Percentiles rank a stretch among this genome's conserved stretches.
Conservation (phyloP, 1,140 invertebrate genomes). For the Andrena cerasifolii region DNA sequence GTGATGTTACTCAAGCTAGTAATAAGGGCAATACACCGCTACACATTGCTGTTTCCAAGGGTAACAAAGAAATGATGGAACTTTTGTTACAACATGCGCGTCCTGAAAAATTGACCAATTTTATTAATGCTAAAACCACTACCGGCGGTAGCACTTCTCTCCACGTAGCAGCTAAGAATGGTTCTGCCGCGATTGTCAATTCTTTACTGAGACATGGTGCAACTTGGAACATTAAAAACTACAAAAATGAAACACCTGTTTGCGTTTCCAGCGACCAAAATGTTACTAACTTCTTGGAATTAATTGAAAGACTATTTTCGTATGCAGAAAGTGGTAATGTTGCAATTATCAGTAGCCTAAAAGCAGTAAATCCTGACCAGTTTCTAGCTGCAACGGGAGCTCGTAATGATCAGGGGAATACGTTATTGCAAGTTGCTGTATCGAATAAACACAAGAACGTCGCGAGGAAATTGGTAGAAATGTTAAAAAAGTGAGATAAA, state of each 20-base stretch:
- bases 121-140: constrained; percentile 38
- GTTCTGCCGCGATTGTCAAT: constrained; percentile 54
- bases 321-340: constrained; percentile 11
- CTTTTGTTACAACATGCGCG: constrained; percentile 24
- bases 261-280: constrained; percentile 10
- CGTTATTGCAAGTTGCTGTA: constrained; percentile 10
- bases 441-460: constrained; percentile 11
- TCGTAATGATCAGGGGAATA: background rate
- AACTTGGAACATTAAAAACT: constrained; percentile 46
- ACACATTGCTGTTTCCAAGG: constrained; percentile 2
- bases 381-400: constrained; percentile 11
- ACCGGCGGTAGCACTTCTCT: constrained; percentile 44
- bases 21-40: constrained; percentile 14
- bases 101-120: constrained; percentile 17
- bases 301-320: constrained; percentile 12
- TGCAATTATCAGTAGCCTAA: background rate
- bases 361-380: background rate
- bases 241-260: constrained; percentile 51
- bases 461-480: constrained; percentile 13
- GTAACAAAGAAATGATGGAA: constrained; percentile 12
- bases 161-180: constrained; percentile 55
- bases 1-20: constrained; percentile 5
- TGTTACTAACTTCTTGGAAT: background rate
- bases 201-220: constrained; percentile 55
- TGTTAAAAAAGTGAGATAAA: no score